Base-by-base conservation (phyloP, 2,888 invertebrate species). In the Ceriagrion tenellum region DNA sequence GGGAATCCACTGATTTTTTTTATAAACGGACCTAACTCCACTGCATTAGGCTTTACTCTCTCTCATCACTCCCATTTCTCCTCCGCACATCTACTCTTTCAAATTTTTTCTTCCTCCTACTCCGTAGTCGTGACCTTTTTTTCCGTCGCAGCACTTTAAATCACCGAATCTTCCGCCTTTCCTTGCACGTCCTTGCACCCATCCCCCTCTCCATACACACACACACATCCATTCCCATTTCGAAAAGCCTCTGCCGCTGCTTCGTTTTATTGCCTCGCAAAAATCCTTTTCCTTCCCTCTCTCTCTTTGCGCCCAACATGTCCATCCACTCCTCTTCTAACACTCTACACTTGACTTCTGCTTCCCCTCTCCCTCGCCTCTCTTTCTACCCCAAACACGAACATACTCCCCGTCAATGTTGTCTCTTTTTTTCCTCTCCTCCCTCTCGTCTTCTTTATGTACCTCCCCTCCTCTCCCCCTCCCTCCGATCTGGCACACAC, bases 191-290 rank as follows among this genome's bases (percentile, higher is more conserved):
- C n/a, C 23, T 23, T 69, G 69, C 26, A 23, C 26, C 69, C 1
- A 12, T 26, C 69, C 26, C 69, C 10, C 3, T 23, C 74, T 16
- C 74, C 35, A 30, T 8, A 20, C 56, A 56, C 16, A 56, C 56
- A n/a, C n/a, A n/a, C 47, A 47, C 47, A 47, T 47, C 47, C 47
- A 47, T 47, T 47, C 47, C 47, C 47, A 4, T 59, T 16, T 6
- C 59, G 59, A 35, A 81, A 69, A 81, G 35, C 81, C 30, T 81
- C 18, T 6, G 35, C 16, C 26, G 26, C 35, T 30, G 81, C 81
- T 81, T 35, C 81, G 30, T 81, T 81, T 81, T 81, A 81, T 81
- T 81, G 81, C 35, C 81, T 81, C 81, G 81, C 81, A 30, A 81
- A 69, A 81, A 81, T 81, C 81, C 81, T 35, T 35, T 35, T 35